Evolutionary conservation across 2,797 vertebrate species (phyloP).

Genomic region (Bradypus variegatus): DNA sequence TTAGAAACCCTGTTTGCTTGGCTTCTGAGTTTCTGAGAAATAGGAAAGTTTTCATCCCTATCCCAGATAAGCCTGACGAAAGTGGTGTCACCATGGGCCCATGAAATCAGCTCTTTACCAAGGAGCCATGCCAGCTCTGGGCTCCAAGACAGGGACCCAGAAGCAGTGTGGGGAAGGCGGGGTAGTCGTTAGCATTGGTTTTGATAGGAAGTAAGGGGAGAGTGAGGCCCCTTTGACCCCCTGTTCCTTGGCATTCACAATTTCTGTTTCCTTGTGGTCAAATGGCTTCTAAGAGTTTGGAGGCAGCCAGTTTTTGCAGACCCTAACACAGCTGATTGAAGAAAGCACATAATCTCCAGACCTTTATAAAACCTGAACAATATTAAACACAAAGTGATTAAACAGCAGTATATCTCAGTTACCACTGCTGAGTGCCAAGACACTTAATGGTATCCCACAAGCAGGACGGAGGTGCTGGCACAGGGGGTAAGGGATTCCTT

Average conservation of each 20-base stretch:
- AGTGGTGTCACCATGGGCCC: neutral
- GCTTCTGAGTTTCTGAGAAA: neutral
- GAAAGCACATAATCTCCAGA: neutral
- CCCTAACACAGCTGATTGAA: neutral
- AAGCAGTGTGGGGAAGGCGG: neutral
- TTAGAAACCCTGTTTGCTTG: neutral
- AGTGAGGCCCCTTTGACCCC: neutral
- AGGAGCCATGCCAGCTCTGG: neutral
- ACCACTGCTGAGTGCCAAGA: accelerated
- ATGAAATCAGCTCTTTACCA: neutral
- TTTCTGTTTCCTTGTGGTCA: neutral
- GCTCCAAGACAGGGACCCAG: neutral
- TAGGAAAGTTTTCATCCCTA: neutral
- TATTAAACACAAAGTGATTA: neutral
- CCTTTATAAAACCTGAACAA: neutral
- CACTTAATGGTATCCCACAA: neutral
- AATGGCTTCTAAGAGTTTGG: neutral
- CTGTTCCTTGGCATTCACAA: neutral
- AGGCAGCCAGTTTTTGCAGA: neutral
- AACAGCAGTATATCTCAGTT: neutral
- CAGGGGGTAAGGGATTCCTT: neutral
- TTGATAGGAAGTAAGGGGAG: neutral
- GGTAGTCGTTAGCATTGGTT: neutral
- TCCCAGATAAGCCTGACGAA: neutral
- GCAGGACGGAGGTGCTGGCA: no score